Evolutionary conservation across 64 coral and sea anemone genomes (phyloP), one percentile per base, ranked within the genome.

Genomic region (Montipora efflorescens): DNA sequence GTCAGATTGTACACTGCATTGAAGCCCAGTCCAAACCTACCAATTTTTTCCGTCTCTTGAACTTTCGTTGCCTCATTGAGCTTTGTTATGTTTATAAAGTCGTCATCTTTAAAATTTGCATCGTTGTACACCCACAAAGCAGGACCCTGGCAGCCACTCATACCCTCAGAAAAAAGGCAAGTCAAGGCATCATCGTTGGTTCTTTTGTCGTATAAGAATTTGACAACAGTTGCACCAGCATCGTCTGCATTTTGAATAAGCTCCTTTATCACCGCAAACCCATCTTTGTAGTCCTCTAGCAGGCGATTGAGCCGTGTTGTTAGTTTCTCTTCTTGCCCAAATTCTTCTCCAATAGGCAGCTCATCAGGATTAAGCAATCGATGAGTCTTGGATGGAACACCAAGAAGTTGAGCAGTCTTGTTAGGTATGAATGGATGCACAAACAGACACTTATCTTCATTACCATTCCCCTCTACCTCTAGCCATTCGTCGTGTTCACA

Each of bases 1-100:
- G 95, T 97, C 19, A 97, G 47, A 50, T 98, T 94, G 90, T 98
- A 98, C 21, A 95, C 96, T 15, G 96, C 70, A 21, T 95, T 98
- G 58, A 98, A 98, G 4, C 96, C 96, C 74, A 98, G 93, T 49
- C 96, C 96, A 92, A 98, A 98, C 59, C 84, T 78, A 25, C 96
- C 96, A 70, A 97, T 93, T 46, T 94, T 97, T 13, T 91, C 87
- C 0, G 77, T 87, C 50, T 97, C 88, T 7, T 87, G 76, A 70
- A 91, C 83, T 70, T 97, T 97, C 3, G 95, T 97, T 62, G 46
- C 95, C 44, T 87, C 89, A 77, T 90, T 93, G 12, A 97, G 89
- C 47, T 82, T 97, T 23, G 79, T 93, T 28, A 97, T 94, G 82
- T 94, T 97, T 22, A 88, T 78, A 67, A 97, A 97, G 62, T 97